A percentile compares a stretch with the other conserved stretches of the same genome.
Evolutionary conservation across 2,797 vertebrate genomes (phyloP).

Genomic region (Salmo trutta): DNA sequence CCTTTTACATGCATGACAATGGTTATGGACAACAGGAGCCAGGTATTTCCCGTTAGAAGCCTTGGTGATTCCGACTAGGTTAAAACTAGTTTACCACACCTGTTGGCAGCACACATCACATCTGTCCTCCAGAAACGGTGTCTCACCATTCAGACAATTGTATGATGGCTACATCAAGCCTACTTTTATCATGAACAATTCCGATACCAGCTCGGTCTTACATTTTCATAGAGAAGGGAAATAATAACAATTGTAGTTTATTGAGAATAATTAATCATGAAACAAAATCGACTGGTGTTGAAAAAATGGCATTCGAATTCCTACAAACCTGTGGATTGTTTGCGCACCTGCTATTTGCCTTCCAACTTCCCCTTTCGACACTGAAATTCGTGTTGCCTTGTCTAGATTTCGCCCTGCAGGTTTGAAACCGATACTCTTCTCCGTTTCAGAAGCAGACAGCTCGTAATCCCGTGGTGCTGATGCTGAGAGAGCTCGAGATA

Average conservation of each 20-base stretch:
- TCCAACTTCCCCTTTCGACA: not conserved
- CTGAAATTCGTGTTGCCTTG: not conserved
- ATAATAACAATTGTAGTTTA: not conserved
- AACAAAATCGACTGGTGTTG: not conserved
- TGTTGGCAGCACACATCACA: no score
- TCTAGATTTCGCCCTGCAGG: not conserved
- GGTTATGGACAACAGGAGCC: no score
- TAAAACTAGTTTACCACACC: no score
- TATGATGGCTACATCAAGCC: not conserved
- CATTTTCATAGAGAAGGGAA: not conserved
- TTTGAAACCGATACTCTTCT: not conserved
- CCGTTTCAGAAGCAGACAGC: not conserved
- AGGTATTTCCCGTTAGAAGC: no score
- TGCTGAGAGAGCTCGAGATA: slow-evolving; percentile 21
- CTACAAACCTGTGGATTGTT: slow-evolving; percentile 31
- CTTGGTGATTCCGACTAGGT: no score
- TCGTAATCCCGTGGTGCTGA: slow-evolving; percentile 32
- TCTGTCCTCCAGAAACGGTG: no score
- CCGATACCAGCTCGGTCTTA: not conserved
- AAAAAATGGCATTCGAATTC: not conserved
- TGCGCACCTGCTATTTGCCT: slow-evolving; percentile 13
- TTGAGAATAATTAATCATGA: no score
- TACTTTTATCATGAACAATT: not conserved
- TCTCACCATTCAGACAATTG: no score
- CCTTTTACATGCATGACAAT: no score